phyloP scores from a whole-genome alignment of 2,888 invertebrate genomes.

The Rhagophthalmus giganteus region DNA sequence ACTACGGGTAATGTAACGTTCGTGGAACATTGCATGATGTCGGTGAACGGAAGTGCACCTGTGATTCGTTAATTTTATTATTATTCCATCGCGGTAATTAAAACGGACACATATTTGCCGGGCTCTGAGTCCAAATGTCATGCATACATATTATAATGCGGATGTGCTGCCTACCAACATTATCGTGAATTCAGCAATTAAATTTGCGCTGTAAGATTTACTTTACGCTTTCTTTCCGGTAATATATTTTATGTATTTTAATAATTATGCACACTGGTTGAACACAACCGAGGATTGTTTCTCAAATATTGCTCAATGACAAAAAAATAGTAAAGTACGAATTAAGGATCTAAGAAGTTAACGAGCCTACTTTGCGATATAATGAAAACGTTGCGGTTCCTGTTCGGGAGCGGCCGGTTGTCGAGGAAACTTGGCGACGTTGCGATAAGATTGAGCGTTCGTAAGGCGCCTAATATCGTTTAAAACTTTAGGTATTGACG shows the following conservation, averaged over 20 bases:
- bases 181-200: conserved; percentile 15
- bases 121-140: conserved; percentile 34
- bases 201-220: conserved; percentile 11
- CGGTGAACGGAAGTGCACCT: conserved; percentile 42
- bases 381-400: too few species aligned
- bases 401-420: too few species aligned
- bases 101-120: conserved; percentile 40
- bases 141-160: conserved; percentile 30
- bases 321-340: too few species aligned
- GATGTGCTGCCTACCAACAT: conserved; percentile 8
- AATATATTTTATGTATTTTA: conserved; percentile 6
- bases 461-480: too few species aligned
- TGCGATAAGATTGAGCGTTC: too few species aligned
- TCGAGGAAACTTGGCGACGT: too few species aligned
- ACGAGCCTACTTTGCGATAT: too few species aligned
- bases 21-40: conserved; percentile 34
- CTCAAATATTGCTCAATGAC: neutral
- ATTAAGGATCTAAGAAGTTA: too few species aligned
- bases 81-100: conserved; percentile 44
- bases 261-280: conserved; percentile 1
- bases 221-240: conserved; percentile 18
- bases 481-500: too few species aligned
- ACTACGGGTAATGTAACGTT: conserved; percentile 7
- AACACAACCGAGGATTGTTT: neutral
- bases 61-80: conserved; percentile 47